A percentile compares a stretch with the other conserved stretches of the same genome.
These are phyloP conservation scores for Ichneumon xanthorius DNA, from an alignment of 2,888 invertebrate genomes.

Conservation along the genomic window DNA sequence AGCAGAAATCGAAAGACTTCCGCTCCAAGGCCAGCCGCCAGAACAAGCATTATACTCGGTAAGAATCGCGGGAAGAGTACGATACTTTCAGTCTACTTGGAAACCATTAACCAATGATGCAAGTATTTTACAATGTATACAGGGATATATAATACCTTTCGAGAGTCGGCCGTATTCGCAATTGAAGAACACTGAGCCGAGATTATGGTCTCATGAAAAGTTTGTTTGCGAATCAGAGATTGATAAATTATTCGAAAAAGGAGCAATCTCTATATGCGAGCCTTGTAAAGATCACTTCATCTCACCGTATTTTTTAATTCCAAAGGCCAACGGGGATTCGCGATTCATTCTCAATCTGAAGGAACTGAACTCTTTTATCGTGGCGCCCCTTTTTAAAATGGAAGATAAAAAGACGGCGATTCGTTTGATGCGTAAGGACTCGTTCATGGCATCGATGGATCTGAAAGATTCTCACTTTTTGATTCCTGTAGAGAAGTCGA, in stretches of 20 bases:
- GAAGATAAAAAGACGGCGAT: conserved; percentile 32
- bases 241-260: conserved; percentile 32
- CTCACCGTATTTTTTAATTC: conserved; percentile 44
- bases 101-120: conserved; percentile 38
- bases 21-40: conserved; percentile 45
- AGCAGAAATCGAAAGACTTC: conserved; percentile 53
- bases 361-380: conserved; percentile 17
- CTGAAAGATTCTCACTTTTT: conserved; percentile 45
- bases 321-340: background rate
- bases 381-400: conserved; percentile 27
- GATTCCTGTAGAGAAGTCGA: conserved; percentile 33
- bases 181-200: conserved; percentile 11
- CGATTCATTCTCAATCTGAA: conserved; percentile 27
- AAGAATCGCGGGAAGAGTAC: conserved; percentile 51
- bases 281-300: conserved; percentile 21
- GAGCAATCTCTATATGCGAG: conserved; percentile 31
- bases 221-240: conserved; percentile 40
- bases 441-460: conserved; percentile 29
- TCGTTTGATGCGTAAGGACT: conserved; percentile 27
- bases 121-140: conserved; percentile 42
- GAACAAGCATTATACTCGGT: conserved; percentile 50
- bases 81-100: conserved; percentile 32
- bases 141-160: conserved; percentile 50
- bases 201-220: conserved; percentile 31
- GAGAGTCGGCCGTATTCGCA: conserved; percentile 15